A percentile compares a stretch with the other conserved stretches of the same genome.
These are phyloP conservation scores for Chunga burmeisteri DNA, from an alignment of 2,113 vertebrate species.

Conservation along the genomic window DNA sequence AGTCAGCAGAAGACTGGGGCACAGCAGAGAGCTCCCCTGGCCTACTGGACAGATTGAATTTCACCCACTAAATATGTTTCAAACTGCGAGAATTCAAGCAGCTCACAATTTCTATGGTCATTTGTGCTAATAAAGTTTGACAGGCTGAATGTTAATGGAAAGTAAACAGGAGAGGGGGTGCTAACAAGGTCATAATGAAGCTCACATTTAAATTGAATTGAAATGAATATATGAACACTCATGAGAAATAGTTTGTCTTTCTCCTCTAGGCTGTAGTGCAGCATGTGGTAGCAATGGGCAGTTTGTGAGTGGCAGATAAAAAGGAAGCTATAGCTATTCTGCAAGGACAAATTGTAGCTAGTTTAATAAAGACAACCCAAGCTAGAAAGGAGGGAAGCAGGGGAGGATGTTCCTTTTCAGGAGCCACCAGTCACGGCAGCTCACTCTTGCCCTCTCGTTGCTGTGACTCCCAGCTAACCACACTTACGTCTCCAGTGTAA, in stretches of 20 bases:
- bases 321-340: background rate
- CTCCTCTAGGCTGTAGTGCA: constrained; percentile 44
- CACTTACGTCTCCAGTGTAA: background rate
- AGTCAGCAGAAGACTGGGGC: constrained; percentile 29
- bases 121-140: constrained; percentile 59
- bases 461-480: background rate
- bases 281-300: constrained; percentile 49
- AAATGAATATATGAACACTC: constrained; percentile 5
- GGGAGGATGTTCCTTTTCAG: background rate
- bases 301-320: background rate
- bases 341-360: background rate
- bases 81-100: constrained; percentile 17
- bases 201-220: constrained; percentile 59
- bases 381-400: background rate
- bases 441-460: background rate
- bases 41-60: constrained; percentile 34
- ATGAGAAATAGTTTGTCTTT: constrained; percentile 1
- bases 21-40: background rate
- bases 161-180: constrained; percentile 53
- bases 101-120: constrained; percentile 37
- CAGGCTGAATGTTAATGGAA: constrained; percentile 57
- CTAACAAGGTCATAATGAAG: constrained; percentile 65
- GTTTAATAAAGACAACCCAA: background rate
- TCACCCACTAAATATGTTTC: constrained; percentile 34
- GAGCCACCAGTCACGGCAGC: background rate